These are phyloP conservation scores for Scaptomyza caliginosa DNA, from an alignment of 2,888 invertebrate species.

Conservation along the genomic window DNA sequence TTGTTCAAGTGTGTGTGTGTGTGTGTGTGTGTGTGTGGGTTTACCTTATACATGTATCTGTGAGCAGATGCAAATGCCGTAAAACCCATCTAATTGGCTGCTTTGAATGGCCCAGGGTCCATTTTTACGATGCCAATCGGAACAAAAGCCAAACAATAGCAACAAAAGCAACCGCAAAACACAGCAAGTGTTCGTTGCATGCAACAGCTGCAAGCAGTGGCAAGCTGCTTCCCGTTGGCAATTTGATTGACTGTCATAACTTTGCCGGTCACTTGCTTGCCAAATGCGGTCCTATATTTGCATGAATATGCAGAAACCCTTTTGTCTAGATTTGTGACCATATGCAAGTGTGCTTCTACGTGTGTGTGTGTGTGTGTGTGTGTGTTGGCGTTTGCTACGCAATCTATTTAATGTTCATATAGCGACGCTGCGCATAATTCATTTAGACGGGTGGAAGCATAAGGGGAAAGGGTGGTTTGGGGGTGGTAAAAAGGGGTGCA, in stretches of 20 bases:
- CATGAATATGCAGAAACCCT: neutral
- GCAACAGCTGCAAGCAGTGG: slow-evolving; percentile 4
- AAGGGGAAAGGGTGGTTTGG: neutral
- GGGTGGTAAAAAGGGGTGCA: neutral
- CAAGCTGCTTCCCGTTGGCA: neutral
- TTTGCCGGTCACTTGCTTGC: slow-evolving; percentile 11
- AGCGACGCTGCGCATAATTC: slow-evolving; percentile 30
- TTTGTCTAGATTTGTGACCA: neutral
- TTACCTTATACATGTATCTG: neutral
- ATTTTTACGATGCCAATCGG: neutral
- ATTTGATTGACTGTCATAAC: slow-evolving; percentile 45
- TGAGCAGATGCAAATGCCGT: neutral
- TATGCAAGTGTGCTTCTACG: neutral
- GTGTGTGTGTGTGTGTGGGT: no score
- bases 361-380: neutral
- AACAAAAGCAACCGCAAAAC: no score
- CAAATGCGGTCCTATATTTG: neutral
- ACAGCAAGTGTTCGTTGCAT: neutral
- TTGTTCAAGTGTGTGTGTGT: no score
- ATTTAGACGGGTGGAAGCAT: slow-evolving; percentile 5
- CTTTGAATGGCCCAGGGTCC: slow-evolving; percentile 1
- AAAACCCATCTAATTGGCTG: slow-evolving; percentile 9
- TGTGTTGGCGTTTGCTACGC: neutral
- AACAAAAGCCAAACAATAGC: neutral
- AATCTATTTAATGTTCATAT: neutral